phyloP scores from a whole-genome alignment of 1,140 invertebrate species.

The Apis cerana region DNA sequence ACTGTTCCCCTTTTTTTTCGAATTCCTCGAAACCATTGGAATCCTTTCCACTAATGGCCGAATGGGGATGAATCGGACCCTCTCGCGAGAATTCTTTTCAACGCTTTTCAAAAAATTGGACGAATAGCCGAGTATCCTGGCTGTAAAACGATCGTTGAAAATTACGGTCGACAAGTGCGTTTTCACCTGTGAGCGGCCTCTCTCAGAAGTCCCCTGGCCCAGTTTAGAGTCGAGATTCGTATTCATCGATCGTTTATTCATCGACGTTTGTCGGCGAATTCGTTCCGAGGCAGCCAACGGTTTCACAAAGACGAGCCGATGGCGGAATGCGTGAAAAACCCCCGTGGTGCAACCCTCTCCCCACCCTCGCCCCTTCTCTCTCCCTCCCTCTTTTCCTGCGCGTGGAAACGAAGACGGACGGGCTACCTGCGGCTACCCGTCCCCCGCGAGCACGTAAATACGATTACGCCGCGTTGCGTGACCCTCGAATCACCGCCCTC shows the following conservation, averaged over 20 bases:
- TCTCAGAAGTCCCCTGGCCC: conserved; percentile 19
- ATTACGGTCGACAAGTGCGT: conserved; percentile 1
- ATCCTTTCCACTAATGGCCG: too few relatives aligned
- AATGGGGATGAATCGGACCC: too few relatives aligned
- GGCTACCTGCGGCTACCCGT: neutral
- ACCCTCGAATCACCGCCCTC: neutral
- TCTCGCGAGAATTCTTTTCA: neutral
- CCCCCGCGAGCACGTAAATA: neutral
- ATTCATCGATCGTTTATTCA: neutral
- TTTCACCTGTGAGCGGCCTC: conserved; percentile 39
- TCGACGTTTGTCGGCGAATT: conserved; percentile 25
- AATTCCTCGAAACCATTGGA: neutral
- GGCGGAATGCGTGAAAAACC: conserved; percentile 15
- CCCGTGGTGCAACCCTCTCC: conserved; percentile 16
- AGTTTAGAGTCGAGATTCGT: conserved; percentile 33
- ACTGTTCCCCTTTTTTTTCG: conserved; percentile 46
- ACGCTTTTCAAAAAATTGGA: neutral
- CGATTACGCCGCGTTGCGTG: conserved; percentile 12
- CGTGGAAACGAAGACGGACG: neutral
- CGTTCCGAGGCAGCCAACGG: neutral
- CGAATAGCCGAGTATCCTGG: too few relatives aligned
- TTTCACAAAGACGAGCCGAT: conserved; percentile 18
- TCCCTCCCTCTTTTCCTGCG: neutral
- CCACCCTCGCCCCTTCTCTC: neutral
- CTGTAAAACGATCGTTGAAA: neutral